Evolutionary conservation across 2,888 invertebrate genomes (phyloP), one percentile per base, ranked within the genome.

Genomic region (Strigamia maritima): DNA sequence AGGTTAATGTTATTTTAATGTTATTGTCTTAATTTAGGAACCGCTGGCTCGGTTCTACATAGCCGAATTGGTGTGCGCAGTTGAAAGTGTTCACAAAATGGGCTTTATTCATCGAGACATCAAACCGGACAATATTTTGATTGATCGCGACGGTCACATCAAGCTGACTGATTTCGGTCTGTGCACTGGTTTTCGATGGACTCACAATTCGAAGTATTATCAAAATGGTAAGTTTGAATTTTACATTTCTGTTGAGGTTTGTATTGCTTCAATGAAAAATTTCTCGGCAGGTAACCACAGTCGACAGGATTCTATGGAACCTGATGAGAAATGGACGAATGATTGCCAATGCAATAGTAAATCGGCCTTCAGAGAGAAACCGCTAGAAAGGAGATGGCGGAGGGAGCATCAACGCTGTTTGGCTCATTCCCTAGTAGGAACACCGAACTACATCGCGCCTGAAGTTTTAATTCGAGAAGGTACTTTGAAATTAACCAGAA

Each of bases 401-500:
- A 89, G 94, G 76, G 94, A 96, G 86, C 94, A 97, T 87, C 94
- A 96, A 87, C 91, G 98, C 70, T 96, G 97, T 85, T 88, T 96
- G 83, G 98, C 99, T 26, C 98, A 98, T 88, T 98, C 98, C 31
- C 90, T 99, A 75, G 99, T 99, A 75, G 99, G 99, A 78, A 99
- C 99, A 49, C 98, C 98, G 31, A 99, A 99, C 88, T 99, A 99
- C 87, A 99, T 99, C 83, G 99, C 99, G n/a, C 99, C 99, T 0
- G 89, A 89, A 83, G 98, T 99, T 79, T 88, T 99, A 79, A 91
- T 93, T 84, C 89, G 97, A 82, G 94, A 93, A 28, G 85, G 85
- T 85, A 75, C 76, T 31, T 31, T 6, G 31, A 31, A 31, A 31
- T n/a, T n/a, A n/a, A n/a, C n/a, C 24, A 49, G 4, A 26, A 78